Conservation (phyloP, 2,797 vertebrate species). For the Falco columbarius region DNA sequence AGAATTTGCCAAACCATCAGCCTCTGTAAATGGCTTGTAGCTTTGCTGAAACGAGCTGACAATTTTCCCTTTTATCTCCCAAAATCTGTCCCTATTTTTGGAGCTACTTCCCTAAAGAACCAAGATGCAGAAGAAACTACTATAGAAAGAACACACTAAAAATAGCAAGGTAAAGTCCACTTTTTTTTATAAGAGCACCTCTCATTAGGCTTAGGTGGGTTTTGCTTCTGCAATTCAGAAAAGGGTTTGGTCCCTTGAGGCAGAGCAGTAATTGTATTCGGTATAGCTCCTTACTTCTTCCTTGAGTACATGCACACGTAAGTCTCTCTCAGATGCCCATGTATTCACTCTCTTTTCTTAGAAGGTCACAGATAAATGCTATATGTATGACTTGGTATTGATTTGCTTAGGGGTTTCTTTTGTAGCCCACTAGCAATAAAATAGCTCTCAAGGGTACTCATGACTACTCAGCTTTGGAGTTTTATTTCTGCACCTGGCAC, state of each 20-base stretch:
- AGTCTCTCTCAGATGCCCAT: background rate
- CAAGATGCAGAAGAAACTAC: background rate
- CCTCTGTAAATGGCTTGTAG: background rate
- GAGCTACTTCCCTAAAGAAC: background rate
- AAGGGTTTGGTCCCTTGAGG: background rate
- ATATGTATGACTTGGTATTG: background rate
- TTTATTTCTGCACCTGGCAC: background rate
- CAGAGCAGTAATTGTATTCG: background rate
- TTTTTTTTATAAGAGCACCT: background rate
- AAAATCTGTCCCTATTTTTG: background rate
- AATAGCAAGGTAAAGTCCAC: background rate
- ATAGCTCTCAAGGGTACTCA: background rate
- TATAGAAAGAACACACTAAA: background rate
- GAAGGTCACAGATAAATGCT: background rate
- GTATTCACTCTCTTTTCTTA: background rate
- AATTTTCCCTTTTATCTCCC: background rate
- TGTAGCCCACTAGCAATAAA: background rate
- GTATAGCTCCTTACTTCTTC: background rate
- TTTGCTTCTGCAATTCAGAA: background rate
- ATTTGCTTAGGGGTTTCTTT: background rate
- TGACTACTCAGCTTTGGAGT: background rate
- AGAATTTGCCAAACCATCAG: background rate
- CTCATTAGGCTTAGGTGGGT: background rate
- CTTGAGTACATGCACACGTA: background rate
- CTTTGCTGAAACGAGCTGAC: background rate